phyloP scores from a whole-genome alignment of 1,140 invertebrate genomes.

The Bombus haemorrhoidalis region DNA sequence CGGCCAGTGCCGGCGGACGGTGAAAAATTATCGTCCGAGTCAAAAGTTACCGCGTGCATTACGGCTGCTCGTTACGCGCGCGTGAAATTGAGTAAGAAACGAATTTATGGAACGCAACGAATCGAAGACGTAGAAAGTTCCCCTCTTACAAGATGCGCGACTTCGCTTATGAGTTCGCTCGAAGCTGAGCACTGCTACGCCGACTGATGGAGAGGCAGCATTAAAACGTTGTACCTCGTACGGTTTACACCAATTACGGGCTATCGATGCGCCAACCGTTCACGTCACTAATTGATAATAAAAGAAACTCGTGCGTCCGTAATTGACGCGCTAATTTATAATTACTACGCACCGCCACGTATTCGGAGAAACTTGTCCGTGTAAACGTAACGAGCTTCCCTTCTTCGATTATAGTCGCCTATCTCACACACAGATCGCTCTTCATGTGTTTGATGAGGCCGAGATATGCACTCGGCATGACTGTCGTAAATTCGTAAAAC shows the following conservation, averaged over 20 bases:
- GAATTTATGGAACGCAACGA: conserved; percentile 45
- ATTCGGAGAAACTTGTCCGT: background rate
- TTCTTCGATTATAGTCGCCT: conserved; percentile 27
- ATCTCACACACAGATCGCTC: conserved; percentile 24
- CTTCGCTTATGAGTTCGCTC: background rate
- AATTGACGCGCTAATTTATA: conserved; percentile 36
- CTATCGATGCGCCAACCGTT: conserved; percentile 26
- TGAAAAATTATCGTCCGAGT: conserved; percentile 31
- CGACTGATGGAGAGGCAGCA: conserved; percentile 11
- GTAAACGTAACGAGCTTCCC: background rate
- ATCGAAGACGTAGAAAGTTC: conserved; percentile 40
- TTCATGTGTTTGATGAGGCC: background rate
- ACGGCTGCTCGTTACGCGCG: conserved; percentile 42
- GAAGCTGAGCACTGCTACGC: background rate
- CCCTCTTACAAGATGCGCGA: background rate
- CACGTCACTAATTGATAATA: conserved; percentile 36
- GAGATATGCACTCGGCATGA: background rate
- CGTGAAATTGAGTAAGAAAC: conserved; percentile 47
- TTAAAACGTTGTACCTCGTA: background rate
- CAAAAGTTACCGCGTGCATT: conserved; percentile 37
- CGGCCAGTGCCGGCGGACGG: background rate
- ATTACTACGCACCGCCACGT: background rate
- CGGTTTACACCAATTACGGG: conserved; percentile 31
- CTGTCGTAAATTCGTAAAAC: conserved; percentile 19
- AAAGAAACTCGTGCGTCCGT: conserved; percentile 15